Evolutionary conservation across 2,888 invertebrate species (phyloP), one percentile per base, ranked within the genome.

Genomic region (Hetaerina titia): DNA sequence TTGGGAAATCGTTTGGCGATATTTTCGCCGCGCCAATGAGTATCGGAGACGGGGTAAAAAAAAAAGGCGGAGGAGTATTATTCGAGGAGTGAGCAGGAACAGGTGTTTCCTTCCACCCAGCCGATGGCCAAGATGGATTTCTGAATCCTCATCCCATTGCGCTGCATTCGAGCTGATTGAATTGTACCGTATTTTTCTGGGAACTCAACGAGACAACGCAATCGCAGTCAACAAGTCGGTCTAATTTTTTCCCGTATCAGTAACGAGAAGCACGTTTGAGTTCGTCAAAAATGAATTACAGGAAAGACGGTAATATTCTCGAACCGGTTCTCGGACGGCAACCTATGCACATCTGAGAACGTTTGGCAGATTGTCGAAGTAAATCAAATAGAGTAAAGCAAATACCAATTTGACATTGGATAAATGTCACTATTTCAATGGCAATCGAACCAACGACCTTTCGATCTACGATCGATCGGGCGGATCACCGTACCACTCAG

Each of bases 1-100:
- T 69, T 63, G 63, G 64, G 45, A 69, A 74, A 92, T 92, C 45
- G 92, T 22, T 57, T 74, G 31, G 92, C 74, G 92, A 69, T 19
- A 58, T 89, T 64, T 56, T 92, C 92, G 92, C 92, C 22, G 69
- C 9, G n/a, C 74, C 45, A 45, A 45, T 45, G 45, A 45, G 45
- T 45, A 69, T 15, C 64, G 90, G 22, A 45, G 45, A 45, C 31
- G 25, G 31, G 69, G 63, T 64, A 45, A n/a, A 22, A 4, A 69
- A n/a, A n/a, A 69, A n/a, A 8, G 81, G 25, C 31, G 4, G 81
- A 22, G 11, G 81, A 22, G 8, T 11, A 11, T 13, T 31, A 17
- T 69, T 69, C 22, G 69, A 19, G 22, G 22, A 69, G 31, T 6
- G 6, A 81, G 25, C 31, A 31, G 31, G 7, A 31, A 31, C 25